phyloP scores from a whole-genome alignment of 2,113 vertebrate species.

The Cyanoliseus patagonus region DNA sequence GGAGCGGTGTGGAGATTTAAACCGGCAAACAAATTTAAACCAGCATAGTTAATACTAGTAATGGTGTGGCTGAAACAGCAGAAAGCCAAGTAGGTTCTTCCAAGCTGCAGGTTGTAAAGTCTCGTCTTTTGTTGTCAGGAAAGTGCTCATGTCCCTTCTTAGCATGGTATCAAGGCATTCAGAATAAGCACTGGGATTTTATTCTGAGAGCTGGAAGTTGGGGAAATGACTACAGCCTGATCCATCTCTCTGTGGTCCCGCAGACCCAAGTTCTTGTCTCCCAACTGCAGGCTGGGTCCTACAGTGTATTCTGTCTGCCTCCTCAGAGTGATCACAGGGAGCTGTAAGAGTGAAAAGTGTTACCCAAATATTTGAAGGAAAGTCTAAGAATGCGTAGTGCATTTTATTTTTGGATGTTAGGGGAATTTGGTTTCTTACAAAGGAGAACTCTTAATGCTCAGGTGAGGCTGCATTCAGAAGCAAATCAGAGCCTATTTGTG shows the following conservation, averaged over 20 bases:
- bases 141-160: accelerated
- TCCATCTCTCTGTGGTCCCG: too few relatives aligned
- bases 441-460: not conserved
- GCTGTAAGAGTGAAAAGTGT: not conserved
- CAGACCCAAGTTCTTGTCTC: not conserved
- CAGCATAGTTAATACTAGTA: not conserved
- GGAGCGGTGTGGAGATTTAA: not conserved
- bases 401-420: not conserved
- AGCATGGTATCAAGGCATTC: not conserved
- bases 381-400: not conserved
- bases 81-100: not conserved
- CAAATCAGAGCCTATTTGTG: not conserved
- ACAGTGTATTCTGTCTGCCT: accelerated
- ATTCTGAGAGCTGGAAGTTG: not conserved
- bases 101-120: not conserved
- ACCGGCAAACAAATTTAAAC: not conserved
- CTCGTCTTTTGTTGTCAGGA: not conserved
- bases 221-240: not conserved
- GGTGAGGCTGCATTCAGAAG: not conserved
- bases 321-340: not conserved
- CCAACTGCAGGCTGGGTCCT: not conserved
- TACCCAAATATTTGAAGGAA: not conserved
- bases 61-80: not conserved
- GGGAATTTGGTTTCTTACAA: not conserved
- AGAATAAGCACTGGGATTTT: not conserved